These are phyloP conservation scores for Microcebus lehilahytsara DNA, from an alignment of 2,113 vertebrate species.

Conservation along the genomic window DNA sequence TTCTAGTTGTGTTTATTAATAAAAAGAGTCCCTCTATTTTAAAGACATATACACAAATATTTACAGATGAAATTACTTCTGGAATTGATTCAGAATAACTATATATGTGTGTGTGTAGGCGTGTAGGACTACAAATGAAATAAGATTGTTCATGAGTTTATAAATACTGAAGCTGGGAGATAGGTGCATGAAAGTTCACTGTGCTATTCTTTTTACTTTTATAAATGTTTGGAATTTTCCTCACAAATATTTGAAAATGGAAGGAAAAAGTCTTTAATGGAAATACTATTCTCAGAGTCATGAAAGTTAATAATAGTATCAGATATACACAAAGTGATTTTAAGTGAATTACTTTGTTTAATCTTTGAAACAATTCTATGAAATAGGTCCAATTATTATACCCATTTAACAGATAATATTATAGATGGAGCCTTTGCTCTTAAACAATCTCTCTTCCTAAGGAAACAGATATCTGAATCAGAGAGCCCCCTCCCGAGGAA, in stretches of 20 bases:
- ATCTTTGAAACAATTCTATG: background rate
- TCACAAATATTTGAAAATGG: background rate
- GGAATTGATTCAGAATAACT: background rate
- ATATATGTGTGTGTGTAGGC: background rate
- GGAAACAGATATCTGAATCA: background rate
- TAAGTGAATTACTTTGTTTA: background rate
- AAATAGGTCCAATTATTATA: background rate
- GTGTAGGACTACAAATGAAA: background rate
- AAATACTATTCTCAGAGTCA: background rate
- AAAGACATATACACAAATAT: background rate
- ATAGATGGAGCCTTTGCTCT: background rate
- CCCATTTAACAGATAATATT: background rate
- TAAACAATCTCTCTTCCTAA: background rate
- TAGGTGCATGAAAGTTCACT: background rate
- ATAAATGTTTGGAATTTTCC: background rate
- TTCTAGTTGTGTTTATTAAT: background rate
- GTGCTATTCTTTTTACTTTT: background rate
- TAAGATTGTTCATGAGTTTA: background rate
- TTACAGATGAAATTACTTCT: background rate
- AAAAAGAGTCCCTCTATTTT: background rate
- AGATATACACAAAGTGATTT: background rate
- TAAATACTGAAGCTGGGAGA: background rate
- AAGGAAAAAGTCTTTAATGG: background rate
- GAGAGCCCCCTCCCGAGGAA: background rate
- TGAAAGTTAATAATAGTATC: background rate